Conservation (phyloP, 2,888 invertebrate genomes). For the Anaspis maculata region DNA sequence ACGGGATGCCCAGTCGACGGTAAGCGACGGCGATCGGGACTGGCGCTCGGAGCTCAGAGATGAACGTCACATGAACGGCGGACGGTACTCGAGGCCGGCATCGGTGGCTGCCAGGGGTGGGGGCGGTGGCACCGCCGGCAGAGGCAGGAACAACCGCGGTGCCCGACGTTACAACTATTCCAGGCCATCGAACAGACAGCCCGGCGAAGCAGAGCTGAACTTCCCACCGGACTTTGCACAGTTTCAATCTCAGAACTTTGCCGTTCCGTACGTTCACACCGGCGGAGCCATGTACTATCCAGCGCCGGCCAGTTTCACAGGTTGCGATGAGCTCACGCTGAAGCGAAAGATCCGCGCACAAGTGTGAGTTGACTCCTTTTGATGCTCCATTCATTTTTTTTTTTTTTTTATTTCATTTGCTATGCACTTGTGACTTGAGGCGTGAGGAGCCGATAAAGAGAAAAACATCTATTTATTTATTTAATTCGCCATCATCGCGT, state of each 20-base stretch:
- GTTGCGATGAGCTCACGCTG: conserved; percentile 47
- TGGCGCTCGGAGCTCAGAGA: conserved; percentile 34
- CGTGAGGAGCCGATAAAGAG: too few relatives aligned
- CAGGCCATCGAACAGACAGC: conserved; percentile 41
- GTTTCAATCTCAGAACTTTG: conserved; percentile 30
- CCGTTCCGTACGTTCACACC: conserved; percentile 50
- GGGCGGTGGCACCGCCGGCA: conserved; percentile 33
- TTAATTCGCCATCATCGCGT: too few relatives aligned
- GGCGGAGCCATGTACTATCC: too few relatives aligned
- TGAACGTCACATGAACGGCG: conserved; percentile 21
- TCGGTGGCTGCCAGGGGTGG: conserved; percentile 38
- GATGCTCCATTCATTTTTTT: too few relatives aligned
- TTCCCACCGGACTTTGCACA: conserved; percentile 43
- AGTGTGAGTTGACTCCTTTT: too few relatives aligned
- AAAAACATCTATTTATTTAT: conserved; percentile 1
- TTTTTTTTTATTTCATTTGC: background rate
- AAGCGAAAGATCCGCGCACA: too few relatives aligned
- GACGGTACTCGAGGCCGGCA: conserved; percentile 36
- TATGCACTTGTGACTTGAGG: too few relatives aligned
- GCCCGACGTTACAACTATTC: conserved; percentile 22
- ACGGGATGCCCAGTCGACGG: conserved; percentile 35
- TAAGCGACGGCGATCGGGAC: conserved; percentile 39
- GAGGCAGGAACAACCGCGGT: conserved; percentile 27
- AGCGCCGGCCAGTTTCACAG: conserved; percentile 36
- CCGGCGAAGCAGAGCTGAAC: conserved; percentile 43